phyloP scores from a whole-genome alignment of 2,113 vertebrate species.

The Plotosus lineatus region DNA sequence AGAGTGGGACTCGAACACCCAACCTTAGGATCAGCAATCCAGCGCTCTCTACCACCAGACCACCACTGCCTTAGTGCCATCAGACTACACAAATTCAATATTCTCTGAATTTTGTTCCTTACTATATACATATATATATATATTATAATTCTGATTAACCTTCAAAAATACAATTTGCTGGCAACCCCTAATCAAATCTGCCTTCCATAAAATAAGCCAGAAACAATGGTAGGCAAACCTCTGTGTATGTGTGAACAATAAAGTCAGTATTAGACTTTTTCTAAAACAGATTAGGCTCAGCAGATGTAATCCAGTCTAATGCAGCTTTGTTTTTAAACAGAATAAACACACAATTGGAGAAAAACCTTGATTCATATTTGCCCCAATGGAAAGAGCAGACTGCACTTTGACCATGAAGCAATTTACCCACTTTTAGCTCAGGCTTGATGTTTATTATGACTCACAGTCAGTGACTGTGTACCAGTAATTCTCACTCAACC shows the following conservation, averaged over 20 bases:
- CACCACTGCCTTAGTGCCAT: too few relatives aligned
- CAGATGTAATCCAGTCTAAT: slow-evolving; percentile 3
- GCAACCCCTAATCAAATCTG: background rate
- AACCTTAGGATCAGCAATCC: too few relatives aligned
- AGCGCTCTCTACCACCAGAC: too few relatives aligned
- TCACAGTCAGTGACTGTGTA: background rate
- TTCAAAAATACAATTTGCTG: background rate
- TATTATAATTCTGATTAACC: slow-evolving; percentile 1
- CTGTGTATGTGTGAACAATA: background rate
- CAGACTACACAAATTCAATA: background rate
- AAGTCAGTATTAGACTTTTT: slow-evolving; percentile 7
- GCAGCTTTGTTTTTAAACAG: background rate
- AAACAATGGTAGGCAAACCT: background rate
- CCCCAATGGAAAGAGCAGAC: background rate
- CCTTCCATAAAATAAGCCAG: background rate
- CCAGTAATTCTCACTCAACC: too few relatives aligned
- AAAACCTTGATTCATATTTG: background rate
- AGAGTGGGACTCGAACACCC: too few relatives aligned
- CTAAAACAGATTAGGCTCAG: slow-evolving; percentile 12
- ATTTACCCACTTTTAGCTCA: background rate
- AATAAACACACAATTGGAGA: slow-evolving; percentile 1
- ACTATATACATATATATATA: background rate
- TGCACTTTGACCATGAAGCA: slow-evolving; percentile 43
- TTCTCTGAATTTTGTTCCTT: background rate
- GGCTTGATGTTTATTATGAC: background rate